Percentiles rank a stretch among this genome's conserved stretches.
These are phyloP conservation scores for Sinonovacula constricta DNA, from an alignment of 1,140 invertebrate species.

Conservation along the genomic window DNA sequence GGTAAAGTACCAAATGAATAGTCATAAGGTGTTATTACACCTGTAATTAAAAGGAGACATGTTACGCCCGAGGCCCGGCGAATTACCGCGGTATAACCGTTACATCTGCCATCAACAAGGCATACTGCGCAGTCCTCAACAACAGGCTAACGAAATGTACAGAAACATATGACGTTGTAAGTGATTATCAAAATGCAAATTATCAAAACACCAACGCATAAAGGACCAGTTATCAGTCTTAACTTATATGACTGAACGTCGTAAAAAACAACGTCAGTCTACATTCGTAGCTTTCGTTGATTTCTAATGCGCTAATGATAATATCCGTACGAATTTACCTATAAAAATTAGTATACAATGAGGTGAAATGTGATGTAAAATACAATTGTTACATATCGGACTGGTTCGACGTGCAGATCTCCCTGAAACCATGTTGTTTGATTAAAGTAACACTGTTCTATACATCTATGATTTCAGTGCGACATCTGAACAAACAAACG, in stretches of 20 bases:
- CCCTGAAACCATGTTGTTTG: slow-evolving; percentile 11
- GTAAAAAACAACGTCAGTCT: slow-evolving; percentile 4
- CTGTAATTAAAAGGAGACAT: too few relatives aligned
- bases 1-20: too few relatives aligned
- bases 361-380: slow-evolving; percentile 4
- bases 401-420: slow-evolving; percentile 11
- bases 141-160: slow-evolving; percentile 29
- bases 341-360: background rate
- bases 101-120: slow-evolving; percentile 8
- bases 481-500: background rate
- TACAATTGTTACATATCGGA: slow-evolving; percentile 11
- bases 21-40: too few relatives aligned
- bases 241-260: slow-evolving; percentile 19
- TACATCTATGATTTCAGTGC: slow-evolving; percentile 8
- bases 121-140: slow-evolving; percentile 46
- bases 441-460: background rate
- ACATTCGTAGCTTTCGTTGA: slow-evolving; percentile 24
- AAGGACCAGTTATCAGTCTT: slow-evolving; percentile 41
- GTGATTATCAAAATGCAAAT: slow-evolving; percentile 53
- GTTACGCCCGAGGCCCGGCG: too few relatives aligned
- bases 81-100: too few relatives aligned
- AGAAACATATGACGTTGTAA: slow-evolving; percentile 20
- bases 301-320: slow-evolving; percentile 30
- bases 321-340: background rate
- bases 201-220: slow-evolving; percentile 21